A percentile compares a stretch with the other conserved stretches of the same genome.
phyloP scores from a whole-genome alignment of 2,888 invertebrate genomes.

The Eurytoma adleriae region DNA sequence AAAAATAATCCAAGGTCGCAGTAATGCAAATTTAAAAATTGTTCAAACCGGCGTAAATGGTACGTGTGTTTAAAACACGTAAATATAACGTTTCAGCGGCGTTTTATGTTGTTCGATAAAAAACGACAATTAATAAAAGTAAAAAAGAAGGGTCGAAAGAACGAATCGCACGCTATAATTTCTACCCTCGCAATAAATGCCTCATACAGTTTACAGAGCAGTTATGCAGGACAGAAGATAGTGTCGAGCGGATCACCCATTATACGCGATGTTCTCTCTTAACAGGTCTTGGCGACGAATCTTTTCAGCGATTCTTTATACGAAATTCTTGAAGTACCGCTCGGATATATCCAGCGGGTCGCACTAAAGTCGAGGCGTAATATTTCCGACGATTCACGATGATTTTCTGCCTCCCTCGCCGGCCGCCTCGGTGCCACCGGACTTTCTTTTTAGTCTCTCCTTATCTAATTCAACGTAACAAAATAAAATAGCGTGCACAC shows the following conservation, averaged over 20 bases:
- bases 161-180: conserved; percentile 7
- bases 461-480: too few relatives aligned
- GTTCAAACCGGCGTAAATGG: conserved; percentile 22
- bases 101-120: not conserved
- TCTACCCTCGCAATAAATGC: conserved; percentile 35
- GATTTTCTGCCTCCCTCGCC: conserved; percentile 33
- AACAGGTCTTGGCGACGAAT: conserved; percentile 66
- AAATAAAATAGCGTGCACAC: too few relatives aligned
- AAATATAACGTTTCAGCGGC: conserved; percentile 8
- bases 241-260: conserved; percentile 59
- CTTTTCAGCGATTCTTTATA: conserved; percentile 61
- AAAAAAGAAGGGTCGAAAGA: not conserved
- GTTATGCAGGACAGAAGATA: conserved; percentile 47
- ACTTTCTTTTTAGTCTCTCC: too few relatives aligned
- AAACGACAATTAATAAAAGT: conserved; percentile 2
- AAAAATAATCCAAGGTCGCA: not conserved
- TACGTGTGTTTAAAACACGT: conserved; percentile 49
- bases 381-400: conserved; percentile 50
- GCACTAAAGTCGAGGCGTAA: conserved; percentile 46
- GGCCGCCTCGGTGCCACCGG: too few relatives aligned
- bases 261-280: conserved; percentile 64
- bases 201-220: conserved; percentile 44
- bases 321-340: conserved; percentile 39
- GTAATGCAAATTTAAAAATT: not conserved
- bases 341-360: conserved; percentile 32